These are phyloP conservation scores for Tachuris rubrigastra DNA, from an alignment of 2,113 vertebrate genomes.

Conservation along the genomic window DNA sequence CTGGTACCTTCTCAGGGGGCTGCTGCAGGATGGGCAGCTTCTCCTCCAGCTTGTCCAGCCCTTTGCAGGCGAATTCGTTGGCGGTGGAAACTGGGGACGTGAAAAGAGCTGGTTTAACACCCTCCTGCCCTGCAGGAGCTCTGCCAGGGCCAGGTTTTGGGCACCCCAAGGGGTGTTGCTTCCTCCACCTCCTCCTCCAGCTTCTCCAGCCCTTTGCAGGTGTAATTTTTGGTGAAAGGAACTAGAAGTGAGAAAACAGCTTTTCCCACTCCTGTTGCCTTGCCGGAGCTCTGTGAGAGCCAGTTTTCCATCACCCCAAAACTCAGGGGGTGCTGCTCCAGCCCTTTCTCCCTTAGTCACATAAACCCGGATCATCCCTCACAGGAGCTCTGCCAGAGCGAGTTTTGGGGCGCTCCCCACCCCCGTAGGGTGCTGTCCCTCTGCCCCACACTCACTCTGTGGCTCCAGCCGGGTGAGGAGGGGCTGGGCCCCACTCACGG, in stretches of 20 bases:
- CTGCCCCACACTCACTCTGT: constrained; percentile 77
- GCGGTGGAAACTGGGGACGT: constrained; percentile 72
- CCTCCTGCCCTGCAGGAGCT: not conserved
- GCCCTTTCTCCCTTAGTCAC: accelerated
- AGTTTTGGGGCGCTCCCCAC: not conserved
- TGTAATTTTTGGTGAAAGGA: not conserved
- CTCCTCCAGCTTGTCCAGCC: constrained; percentile 83
- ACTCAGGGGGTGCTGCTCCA: not conserved
- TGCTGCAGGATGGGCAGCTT: constrained; percentile 87
- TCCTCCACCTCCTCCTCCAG: not conserved
- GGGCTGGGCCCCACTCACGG: constrained; percentile 83
- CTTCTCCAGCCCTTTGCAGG: not conserved
- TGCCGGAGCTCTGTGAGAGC: not conserved
- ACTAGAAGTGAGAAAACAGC: not conserved
- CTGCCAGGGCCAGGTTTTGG: not conserved
- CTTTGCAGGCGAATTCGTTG: constrained; percentile 80
- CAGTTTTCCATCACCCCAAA: not conserved
- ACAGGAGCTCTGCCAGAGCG: not conserved
- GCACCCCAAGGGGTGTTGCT: no score
- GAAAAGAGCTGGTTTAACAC: accelerated
- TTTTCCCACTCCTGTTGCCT: not conserved
- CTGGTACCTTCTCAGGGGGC: constrained; percentile 81
- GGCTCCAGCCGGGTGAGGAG: constrained; percentile 85
- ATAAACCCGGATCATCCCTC: not conserved
- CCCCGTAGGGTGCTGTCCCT: not conserved